Conservation (phyloP, 2,113 vertebrate species). For the Calyptommatus sinebrachiatus region DNA sequence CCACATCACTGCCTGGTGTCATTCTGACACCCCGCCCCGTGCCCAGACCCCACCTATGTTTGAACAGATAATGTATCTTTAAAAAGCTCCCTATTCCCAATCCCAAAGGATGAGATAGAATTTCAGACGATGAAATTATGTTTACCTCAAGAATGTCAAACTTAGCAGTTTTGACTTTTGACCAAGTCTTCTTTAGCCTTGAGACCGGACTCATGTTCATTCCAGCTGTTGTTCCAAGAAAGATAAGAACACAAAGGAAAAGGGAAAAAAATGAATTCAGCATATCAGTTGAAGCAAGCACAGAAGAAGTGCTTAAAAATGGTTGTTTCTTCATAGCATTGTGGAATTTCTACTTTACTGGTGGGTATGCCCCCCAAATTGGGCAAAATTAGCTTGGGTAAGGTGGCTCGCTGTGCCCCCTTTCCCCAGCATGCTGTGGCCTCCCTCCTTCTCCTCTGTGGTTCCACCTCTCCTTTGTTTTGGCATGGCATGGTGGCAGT, state of each 20-base stretch:
- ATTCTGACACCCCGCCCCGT: no score
- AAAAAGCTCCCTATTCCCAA: not conserved
- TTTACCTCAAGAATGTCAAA: slow-evolving; percentile 91
- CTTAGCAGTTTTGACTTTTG: slow-evolving; percentile 93
- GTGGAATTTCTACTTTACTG: no score
- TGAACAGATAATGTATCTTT: not conserved
- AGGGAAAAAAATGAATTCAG: not conserved
- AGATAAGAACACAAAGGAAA: not conserved
- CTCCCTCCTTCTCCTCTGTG: no score
- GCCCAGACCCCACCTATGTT: no score
- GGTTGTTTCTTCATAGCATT: not conserved
- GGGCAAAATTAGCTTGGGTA: no score
- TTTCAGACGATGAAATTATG: not conserved
- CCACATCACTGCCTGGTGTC: no score
- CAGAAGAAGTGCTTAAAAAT: not conserved
- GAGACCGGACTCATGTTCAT: slow-evolving; percentile 97
- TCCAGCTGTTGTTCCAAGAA: slow-evolving; percentile 76
- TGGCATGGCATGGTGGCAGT: no score
- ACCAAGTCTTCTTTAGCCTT: slow-evolving; percentile 94
- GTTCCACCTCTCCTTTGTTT: no score
- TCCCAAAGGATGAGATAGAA: accelerated
- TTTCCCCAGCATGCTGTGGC: no score
- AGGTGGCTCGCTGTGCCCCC: no score
- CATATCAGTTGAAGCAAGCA: no score
- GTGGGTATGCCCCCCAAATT: no score